Base-by-base conservation (phyloP, 2,888 invertebrate species). In the Ametastegia equiseti region DNA sequence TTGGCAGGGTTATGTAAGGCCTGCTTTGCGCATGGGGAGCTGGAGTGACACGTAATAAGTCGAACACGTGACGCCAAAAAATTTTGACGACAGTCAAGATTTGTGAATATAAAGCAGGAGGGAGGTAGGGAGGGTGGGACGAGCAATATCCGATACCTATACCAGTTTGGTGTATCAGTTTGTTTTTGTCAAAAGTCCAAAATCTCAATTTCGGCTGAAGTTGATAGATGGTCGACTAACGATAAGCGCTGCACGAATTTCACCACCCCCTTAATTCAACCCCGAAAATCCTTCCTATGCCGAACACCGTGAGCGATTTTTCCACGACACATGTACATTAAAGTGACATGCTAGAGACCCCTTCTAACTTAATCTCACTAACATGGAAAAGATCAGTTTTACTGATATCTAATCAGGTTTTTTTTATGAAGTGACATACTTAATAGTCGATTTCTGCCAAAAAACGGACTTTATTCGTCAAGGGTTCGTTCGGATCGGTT, bases 191-290 rank as follows among this genome's bases (percentile, higher is more conserved):
- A 83, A 84, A 84, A 86, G 84, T 85, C 81, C 82, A 85, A 86
- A 86, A 84, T 87, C 86, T 87, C 86, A 87, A 88, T 87, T 85
- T 88, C 84, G 78, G 82, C 75, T 87, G 86, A 86, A 84, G 86
- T 84, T 86, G 87, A 88, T 87, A 85, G 86, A 88, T 88, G 84
- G 84, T 81, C 80, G 80, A 77, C 42, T 81, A 45, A 42, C 63
- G 39, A n/a, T n/a, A n/a, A 39, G n/a, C 39, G 33, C 39, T 27
- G 27, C 27, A 15, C n/a, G 15, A 19, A 19, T 33, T 30, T 45
- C n/a, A 54, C 7, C 45, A 9, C 19, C 71, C 67, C n/a, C 39
- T 9, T 15, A n/a, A 63, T 65, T 1, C n/a, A 30, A 27, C 36
- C 30, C 33, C 27, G 11, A 45, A 15, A 15, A 11, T 27, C 71